Base-by-base conservation (phyloP, 2,888 invertebrate genomes). In the Lepidocyrtoides sp. region DNA sequence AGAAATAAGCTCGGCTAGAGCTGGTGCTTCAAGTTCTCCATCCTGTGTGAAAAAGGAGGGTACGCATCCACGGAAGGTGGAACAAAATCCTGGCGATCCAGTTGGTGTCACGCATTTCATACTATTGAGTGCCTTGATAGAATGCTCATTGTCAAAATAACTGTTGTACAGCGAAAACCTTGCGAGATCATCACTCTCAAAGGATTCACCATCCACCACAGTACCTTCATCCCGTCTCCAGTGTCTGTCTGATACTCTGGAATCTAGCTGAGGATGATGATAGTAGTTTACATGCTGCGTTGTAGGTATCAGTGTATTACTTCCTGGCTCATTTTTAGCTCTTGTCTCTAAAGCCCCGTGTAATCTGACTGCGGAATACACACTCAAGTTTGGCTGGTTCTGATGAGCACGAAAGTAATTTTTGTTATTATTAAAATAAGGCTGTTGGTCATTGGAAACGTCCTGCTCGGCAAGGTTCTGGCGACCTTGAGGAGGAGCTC, bases 81-180 rank as follows among this genome's bases (percentile, higher is more conserved):
- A 91, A 26, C 92, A 92, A 54, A 86, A 92, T 82, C 89, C 89
- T 14, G 86, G 17, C 2, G 90, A 85, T 32, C 90, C 91, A 54
- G 92, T 92, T 44, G 92, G 92, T 26, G 92, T 92, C 57, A 90
- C 85, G 32, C 92, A 92, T 79, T 88, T 91, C 92, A 92, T 92
- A n/a, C 82, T 79, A 32, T 92, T 90, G 8, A 92, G 87, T 8
- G 75, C 79, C 12, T 77, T 83, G 36, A 91, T 83, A 7, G 91
- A 89, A 51, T 91, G 89, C 41, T 88, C 89, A 89, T 91, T 91
- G 81, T 91, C 91, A 41, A 91, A 91, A 54, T 91, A 91, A 23
- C 84, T 84, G 60, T 91, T 91, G 79, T 77, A 89, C 41, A 91
- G 20, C 5, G 91, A 91, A 32, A 84, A 89, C 54, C 88, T 72